Evolutionary conservation across 2,888 invertebrate genomes (phyloP), one percentile per base, ranked within the genome.

Genomic region (Cryptosula pallasiana): DNA sequence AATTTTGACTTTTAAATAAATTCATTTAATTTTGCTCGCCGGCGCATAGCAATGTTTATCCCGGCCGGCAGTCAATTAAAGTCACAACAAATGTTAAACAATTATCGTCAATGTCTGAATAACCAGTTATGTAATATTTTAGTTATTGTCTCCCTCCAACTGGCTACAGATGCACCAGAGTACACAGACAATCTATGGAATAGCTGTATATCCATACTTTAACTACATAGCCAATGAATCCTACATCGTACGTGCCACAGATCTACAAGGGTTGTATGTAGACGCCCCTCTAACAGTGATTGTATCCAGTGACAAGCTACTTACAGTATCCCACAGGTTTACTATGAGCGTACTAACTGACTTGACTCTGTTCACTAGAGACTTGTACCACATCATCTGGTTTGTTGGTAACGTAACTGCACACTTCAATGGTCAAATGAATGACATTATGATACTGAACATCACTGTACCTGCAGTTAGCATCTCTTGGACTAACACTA

Each of bases 131-230:
- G n/a, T n/a, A n/a, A n/a, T n/a, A 20, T 55, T 63, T 20, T 27
- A 63, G 63, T 13, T n/a, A 13, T 2, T 63, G 32, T 32, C n/a
- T 13, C 5, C 29, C 3, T 63, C 63, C 2, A 63, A 32, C 34
- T 63, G 63, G 63, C 32, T 63, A 3, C 63, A 63, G 34, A 3
- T 63, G 1, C 2, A 9, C 27, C 27, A 20, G 9, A 27, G 5
- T 16, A 63, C 25, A 27, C 63, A 63, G 32, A 25, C 32, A n/a
- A 32, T 63, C 2, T 63, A 27, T 32, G 63, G 63, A 9, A 13
- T 63, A 32, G 63, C 63, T 13, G 5, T n/a, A 63, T 32, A 63
- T 63, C 63, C 63, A 2, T 63, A 63, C 63, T 29, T 13, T 34
- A 27, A 63, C 34, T 5, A 5, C 1, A 5, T 32, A 32, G 5